Conservation (phyloP, 1,140 invertebrate species). For the Drosophila pseudoobscura region DNA sequence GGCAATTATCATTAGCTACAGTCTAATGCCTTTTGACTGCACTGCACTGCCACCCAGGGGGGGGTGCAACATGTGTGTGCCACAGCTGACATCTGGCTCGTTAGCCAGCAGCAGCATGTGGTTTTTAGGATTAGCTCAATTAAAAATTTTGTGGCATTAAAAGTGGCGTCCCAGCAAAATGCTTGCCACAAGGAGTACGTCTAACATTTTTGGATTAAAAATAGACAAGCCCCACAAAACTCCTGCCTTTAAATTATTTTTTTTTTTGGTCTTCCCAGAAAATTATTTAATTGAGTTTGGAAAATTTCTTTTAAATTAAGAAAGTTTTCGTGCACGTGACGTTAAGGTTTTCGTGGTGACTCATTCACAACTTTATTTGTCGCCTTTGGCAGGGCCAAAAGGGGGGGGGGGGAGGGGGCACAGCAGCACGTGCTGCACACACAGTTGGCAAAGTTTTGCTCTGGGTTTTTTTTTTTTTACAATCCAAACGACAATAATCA, state of each 20-base stretch:
- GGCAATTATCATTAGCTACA: slow-evolving; percentile 73
- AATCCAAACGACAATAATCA: slow-evolving; percentile 64
- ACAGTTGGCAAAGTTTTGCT: slow-evolving; percentile 46
- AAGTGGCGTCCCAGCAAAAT: slow-evolving; percentile 53
- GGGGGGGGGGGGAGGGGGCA: background rate
- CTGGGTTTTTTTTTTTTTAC: slow-evolving; percentile 14
- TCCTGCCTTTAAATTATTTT: slow-evolving; percentile 35
- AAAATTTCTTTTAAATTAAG: slow-evolving; percentile 82
- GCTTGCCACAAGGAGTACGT: slow-evolving; percentile 8
- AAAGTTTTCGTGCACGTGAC: slow-evolving; percentile 74
- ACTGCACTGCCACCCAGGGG: slow-evolving; percentile 16
- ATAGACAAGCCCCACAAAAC: slow-evolving; percentile 18
- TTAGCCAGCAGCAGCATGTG: slow-evolving; percentile 63
- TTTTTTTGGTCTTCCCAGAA: slow-evolving; percentile 43
- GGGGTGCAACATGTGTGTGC: slow-evolving; percentile 44
- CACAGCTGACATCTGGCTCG: slow-evolving; percentile 63
- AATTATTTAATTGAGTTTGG: slow-evolving; percentile 82
- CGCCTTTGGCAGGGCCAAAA: slow-evolving; percentile 8
- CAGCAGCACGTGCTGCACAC: slow-evolving; percentile 63
- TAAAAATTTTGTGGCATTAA: slow-evolving; percentile 77
- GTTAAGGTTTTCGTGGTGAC: slow-evolving; percentile 39
- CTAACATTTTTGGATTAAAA: slow-evolving; percentile 40
- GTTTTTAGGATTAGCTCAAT: slow-evolving; percentile 76
- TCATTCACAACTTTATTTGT: slow-evolving; percentile 52
- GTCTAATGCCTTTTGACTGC: slow-evolving; percentile 52